Base-by-base conservation (phyloP, 1,140 invertebrate genomes). In the Pantala flavescens region DNA sequence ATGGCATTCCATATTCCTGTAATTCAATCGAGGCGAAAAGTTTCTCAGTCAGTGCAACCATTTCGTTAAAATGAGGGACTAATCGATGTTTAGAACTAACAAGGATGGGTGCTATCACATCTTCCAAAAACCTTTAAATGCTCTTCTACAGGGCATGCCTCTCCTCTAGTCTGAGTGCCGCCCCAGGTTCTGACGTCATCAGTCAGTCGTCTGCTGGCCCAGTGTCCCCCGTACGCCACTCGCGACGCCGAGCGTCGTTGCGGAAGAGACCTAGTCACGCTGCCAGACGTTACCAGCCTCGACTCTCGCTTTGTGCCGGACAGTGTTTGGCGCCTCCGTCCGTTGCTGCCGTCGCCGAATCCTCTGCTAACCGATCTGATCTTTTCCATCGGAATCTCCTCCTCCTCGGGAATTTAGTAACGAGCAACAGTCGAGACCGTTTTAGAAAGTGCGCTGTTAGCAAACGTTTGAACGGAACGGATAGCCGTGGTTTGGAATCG, bases 61-160 rank as follows among this genome's bases (percentile, higher is more conserved):
- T 5, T 36, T 2, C 9, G 3, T 36, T 36, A 36, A 36, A 36
- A 36, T 36, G 9, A 5, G 9, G 28, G 28, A 36, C 3, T 36
- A 36, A 36, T 36, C 9, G 28, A 36, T 36, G 28, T 36, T 36
- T 36, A 36, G 9, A 36, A 36, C 9, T 36, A 36, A 5, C 12
- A 14, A 63, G 49, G 49, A 21, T 19, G 49, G n/a, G 49, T 63
- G 49, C 3, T 63, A 7, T 63, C 49, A 63, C n/a, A 63, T 63
- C 49, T 63, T 16, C 49, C 49, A 16, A 63, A 63, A 63, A 63
- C 49, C 3, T 63, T 63, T 63, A 12, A 63, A 63, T 63, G 49
- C 49, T 63, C 49, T 63, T 63, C 49, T 63, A 63, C 49, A 63
- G 49, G 49, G 49, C 49, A 63, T 63, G 49, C 49, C 49, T 19